A percentile compares a stretch with the other conserved stretches of the same genome.
These are phyloP conservation scores for Phalera bucephala DNA, from an alignment of 2,888 invertebrate genomes.

Conservation along the genomic window DNA sequence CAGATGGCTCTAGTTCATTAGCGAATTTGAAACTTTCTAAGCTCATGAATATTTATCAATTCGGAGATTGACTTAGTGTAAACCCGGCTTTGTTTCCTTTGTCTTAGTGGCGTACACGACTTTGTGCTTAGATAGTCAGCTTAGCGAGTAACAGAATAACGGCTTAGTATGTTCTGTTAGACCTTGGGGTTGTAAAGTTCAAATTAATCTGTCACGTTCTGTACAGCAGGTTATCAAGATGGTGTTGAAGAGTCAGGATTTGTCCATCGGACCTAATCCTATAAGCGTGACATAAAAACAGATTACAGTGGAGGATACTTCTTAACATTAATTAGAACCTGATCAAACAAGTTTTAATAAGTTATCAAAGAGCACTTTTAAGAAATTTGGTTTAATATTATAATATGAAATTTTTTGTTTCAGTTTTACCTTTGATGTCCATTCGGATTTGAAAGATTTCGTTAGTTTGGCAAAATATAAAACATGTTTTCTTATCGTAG, in stretches of 20 bases:
- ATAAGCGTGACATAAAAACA: too few species aligned
- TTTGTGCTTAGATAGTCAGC: slow-evolving; percentile 12
- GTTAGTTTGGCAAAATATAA: too few species aligned
- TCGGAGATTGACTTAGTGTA: not conserved
- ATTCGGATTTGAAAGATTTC: too few species aligned
- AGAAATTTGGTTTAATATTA: too few species aligned
- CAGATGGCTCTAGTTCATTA: slow-evolving; percentile 11
- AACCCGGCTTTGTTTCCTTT: not conserved
- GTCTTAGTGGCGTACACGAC: slow-evolving; percentile 16
- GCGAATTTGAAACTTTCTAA: slow-evolving; percentile 17
- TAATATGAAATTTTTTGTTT: too few species aligned
- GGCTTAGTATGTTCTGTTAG: not conserved
- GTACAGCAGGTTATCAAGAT: not conserved
- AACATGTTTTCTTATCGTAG: too few species aligned
- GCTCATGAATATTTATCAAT: slow-evolving; percentile 19
- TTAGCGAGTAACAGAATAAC: slow-evolving; percentile 6
- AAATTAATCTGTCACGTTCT: slow-evolving; percentile 1
- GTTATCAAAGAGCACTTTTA: too few species aligned
- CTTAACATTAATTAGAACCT: too few species aligned
- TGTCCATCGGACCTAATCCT: too few species aligned
- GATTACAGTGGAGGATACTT: too few species aligned
- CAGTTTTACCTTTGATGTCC: too few species aligned
- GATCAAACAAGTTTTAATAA: too few species aligned
- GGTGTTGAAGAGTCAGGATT: not conserved
- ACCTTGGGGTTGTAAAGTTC: slow-evolving; percentile 1